phyloP scores from a whole-genome alignment of 2,113 vertebrate genomes.

The Clarias macrocephalus region DNA sequence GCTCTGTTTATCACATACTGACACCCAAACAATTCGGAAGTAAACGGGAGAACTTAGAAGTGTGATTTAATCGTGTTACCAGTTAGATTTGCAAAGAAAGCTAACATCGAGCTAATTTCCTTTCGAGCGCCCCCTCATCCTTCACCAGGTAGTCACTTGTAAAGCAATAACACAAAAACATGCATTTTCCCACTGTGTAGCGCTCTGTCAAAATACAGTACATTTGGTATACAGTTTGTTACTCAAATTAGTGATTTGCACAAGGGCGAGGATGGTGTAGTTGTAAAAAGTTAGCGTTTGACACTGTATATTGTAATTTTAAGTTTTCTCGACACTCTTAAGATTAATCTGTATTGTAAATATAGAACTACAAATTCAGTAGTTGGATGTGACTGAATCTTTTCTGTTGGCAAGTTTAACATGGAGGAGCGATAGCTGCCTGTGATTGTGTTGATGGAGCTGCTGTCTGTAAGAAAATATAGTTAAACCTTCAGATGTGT shows the following conservation, averaged over 20 bases:
- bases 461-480: background rate
- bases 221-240: background rate
- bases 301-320: background rate
- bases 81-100: slow-evolving; percentile 49
- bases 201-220: slow-evolving; percentile 3
- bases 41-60: background rate
- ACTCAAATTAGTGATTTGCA: background rate
- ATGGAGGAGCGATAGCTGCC: slow-evolving; percentile 46
- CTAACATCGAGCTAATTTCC: slow-evolving; percentile 54
- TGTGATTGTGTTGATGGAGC: slow-evolving; percentile 23
- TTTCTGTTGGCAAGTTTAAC: slow-evolving; percentile 39
- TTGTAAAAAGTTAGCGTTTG: background rate
- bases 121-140: slow-evolving; percentile 56
- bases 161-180: slow-evolving; percentile 4
- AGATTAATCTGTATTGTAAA: background rate
- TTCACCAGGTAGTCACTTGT: slow-evolving; percentile 28
- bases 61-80: background rate
- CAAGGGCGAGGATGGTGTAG: background rate
- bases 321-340: background rate
- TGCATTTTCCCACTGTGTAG: background rate
- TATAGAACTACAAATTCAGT: background rate
- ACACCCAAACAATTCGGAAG: background rate
- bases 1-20: background rate
- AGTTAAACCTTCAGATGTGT: background rate
- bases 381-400: slow-evolving; percentile 16